Evolutionary conservation across 1,140 invertebrate genomes (phyloP).

Genomic region (Sarcophaga bullata): DNA sequence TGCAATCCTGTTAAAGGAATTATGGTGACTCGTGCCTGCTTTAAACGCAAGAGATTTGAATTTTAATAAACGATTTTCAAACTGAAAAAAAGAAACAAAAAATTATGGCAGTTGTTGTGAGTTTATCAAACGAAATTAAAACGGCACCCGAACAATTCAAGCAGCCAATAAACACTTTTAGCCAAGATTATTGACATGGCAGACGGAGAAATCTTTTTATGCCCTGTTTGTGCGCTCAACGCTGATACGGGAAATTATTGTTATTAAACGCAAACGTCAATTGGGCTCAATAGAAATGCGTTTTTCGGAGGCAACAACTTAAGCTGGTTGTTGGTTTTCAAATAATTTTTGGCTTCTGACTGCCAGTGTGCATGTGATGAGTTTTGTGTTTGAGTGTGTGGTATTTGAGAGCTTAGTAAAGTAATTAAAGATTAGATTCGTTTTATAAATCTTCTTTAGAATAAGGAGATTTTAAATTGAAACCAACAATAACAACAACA

Average conservation of each 20-base stretch:
- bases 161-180: too few relatives aligned
- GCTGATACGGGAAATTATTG: slow-evolving; percentile 9
- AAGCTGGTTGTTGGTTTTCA: too few relatives aligned
- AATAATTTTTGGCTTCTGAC: too few relatives aligned
- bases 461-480: too few relatives aligned
- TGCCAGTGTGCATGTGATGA: too few relatives aligned
- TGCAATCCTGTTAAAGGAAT: not conserved
- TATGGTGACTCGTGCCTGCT: slow-evolving; percentile 7
- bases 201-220: not conserved
- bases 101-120: slow-evolving; percentile 3
- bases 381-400: too few relatives aligned
- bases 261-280: not conserved
- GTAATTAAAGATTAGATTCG: slow-evolving; percentile 22
- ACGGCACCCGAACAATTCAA: too few relatives aligned
- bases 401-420: not conserved
- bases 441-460: not conserved
- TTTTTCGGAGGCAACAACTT: too few relatives aligned
- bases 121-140: not conserved
- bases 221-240: slow-evolving; percentile 3
- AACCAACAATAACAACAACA: too few relatives aligned
- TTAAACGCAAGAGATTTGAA: not conserved
- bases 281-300: not conserved
- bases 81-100: not conserved
- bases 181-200: too few relatives aligned
- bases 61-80: not conserved